Percentiles rank a stretch among this genome's conserved stretches.
phyloP scores from a whole-genome alignment of 53 echinoderm and acorn worm species.

The Henricia sp. region DNA sequence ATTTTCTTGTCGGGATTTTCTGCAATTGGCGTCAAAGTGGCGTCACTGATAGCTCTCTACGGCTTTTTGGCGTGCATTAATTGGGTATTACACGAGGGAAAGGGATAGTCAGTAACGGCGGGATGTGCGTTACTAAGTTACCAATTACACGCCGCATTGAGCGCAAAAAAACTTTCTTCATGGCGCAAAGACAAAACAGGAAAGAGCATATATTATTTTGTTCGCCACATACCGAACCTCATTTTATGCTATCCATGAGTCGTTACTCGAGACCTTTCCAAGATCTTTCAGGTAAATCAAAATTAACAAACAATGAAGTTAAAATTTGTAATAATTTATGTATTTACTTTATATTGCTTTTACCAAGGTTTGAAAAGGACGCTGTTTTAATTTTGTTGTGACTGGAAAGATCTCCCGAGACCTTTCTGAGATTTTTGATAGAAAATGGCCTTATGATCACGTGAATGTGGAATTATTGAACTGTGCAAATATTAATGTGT shows the following conservation, averaged over 20 bases:
- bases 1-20: not conserved
- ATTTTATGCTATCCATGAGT: not conserved
- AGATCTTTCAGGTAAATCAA: too few relatives aligned
- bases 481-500: too few relatives aligned
- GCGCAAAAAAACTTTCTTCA: conserved; percentile 1
- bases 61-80: conserved; percentile 10
- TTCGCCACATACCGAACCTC: not conserved
- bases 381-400: too few relatives aligned
- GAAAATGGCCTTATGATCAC: too few relatives aligned
- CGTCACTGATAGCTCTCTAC: conserved; percentile 35
- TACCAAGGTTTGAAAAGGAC: too few relatives aligned
- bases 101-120: not conserved
- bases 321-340: too few relatives aligned
- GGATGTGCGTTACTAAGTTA: conserved; percentile 9
- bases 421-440: too few relatives aligned
- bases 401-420: too few relatives aligned
- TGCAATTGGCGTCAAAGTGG: conserved; percentile 17
- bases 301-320: too few relatives aligned
- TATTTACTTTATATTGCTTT: too few relatives aligned
- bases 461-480: too few relatives aligned
- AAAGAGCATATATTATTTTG: conserved; percentile 4
- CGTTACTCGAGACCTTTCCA: too few relatives aligned
- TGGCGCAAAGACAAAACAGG: not conserved
- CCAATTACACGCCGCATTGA: conserved; percentile 20
- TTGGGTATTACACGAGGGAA: conserved; percentile 22